Evolutionary conservation across 2,888 invertebrate genomes (phyloP).

Genomic region (Acleris emargana): DNA sequence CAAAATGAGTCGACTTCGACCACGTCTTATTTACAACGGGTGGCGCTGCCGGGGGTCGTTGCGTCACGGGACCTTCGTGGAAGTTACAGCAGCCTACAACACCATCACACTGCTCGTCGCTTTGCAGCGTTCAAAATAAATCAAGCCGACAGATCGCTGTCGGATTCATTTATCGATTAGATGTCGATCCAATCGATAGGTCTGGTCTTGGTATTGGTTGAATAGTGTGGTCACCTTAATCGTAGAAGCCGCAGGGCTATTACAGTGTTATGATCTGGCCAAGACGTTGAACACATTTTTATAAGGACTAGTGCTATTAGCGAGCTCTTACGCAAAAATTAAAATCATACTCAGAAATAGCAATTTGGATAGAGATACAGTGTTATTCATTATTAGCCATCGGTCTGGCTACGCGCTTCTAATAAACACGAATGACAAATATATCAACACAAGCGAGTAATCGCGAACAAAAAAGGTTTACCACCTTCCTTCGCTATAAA

Average conservation of each 20-base stretch:
- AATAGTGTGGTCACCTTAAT: constrained; percentile 26
- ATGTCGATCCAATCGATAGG: background rate
- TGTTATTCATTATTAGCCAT: background rate
- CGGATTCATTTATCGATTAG: background rate
- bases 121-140: background rate
- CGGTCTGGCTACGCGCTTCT: too few species aligned
- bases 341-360: background rate
- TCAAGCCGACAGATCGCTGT: too few species aligned
- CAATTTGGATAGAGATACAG: constrained; percentile 5
- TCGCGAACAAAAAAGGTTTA: too few species aligned
- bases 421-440: background rate
- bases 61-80: constrained; percentile 21
- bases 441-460: background rate
- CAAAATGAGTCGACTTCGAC: constrained; percentile 52
- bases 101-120: constrained; percentile 2
- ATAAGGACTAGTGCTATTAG: too few species aligned
- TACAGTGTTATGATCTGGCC: background rate
- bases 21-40: constrained; percentile 61
- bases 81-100: constrained; percentile 10
- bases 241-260: constrained; percentile 24
- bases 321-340: too few species aligned
- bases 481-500: too few species aligned
- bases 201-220: constrained; percentile 9
- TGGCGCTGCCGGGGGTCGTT: constrained; percentile 8
- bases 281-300: too few species aligned